Base-by-base conservation (phyloP, 2,888 invertebrate species). In the Alviniconcha strummeri region DNA sequence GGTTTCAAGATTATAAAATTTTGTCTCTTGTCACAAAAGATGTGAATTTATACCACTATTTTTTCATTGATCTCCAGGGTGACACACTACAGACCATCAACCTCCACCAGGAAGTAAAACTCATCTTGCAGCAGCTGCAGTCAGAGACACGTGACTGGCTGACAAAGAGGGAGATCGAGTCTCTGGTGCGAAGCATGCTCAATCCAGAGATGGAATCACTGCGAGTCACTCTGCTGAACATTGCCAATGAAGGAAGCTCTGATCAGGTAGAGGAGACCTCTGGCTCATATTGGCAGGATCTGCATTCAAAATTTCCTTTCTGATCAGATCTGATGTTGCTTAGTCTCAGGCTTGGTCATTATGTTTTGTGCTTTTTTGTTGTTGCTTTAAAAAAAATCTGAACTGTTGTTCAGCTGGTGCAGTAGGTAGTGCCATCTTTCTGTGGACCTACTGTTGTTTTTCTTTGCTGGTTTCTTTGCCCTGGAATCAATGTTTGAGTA, bases 61-160 rank as follows among this genome's bases (percentile, higher is more conserved):
- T 17, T n/a, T 17, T 19, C n/a, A 71, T 71, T 19, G 13, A 1
- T 17, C 71, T 78, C 8, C 77, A 82, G 77, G 60, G 55, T 5
- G 67, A 79, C 8, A 52, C 19, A 8, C n/a, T 57, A 11, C 11
- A 56, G n/a, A 83, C 67, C 13, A 83, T 71, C n/a, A 86, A 88
- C 57, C 75, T 89, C 72, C 85, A 86, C 75, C 84, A 86, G 17
- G 88, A 89, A 74, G 88, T 90, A n/a, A 84, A 83, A 71, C 84
- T 84, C 15, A 88, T 90, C 72, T 81, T 89, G n/a, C 75, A 88
- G 55, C 88, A 89, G 84, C 5, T 74, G 64, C 15, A 82, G 79
- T 80, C 78, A 15, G 78, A 64, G 52, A 19, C 13, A 52, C 84
- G 9, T 83, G 84, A 56, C n/a, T 77, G 64, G 77, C 56, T 77